phyloP scores from a whole-genome alignment of 2,113 vertebrate species.

The Clinocottus analis region DNA sequence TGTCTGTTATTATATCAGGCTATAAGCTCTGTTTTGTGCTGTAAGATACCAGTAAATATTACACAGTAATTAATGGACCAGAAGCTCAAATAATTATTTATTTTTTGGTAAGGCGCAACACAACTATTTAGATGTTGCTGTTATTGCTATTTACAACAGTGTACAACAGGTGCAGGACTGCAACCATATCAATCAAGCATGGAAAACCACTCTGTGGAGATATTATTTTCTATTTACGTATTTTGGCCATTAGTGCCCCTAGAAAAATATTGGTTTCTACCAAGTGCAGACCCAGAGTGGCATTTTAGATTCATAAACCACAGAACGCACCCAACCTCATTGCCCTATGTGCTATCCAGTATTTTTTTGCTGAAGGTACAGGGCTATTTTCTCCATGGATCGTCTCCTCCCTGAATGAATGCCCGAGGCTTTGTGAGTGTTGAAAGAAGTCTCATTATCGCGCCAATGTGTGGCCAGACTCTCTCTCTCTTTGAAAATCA shows the following conservation, averaged over 20 bases:
- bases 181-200: constrained; percentile 50
- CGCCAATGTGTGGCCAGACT: constrained; percentile 66
- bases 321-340: constrained; percentile 52
- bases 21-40: constrained; percentile 38
- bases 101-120: constrained; percentile 25
- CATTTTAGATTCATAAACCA: constrained; percentile 65
- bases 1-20: constrained; percentile 39
- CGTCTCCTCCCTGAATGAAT: constrained; percentile 75
- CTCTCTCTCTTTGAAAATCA: constrained; percentile 57
- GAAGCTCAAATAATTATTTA: constrained; percentile 39
- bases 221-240: constrained; percentile 40
- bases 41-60: constrained; percentile 50
- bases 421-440: constrained; percentile 74
- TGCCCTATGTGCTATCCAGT: constrained; percentile 65
- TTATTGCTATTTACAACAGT: constrained; percentile 30
- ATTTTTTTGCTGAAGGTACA: constrained; percentile 74
- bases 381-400: constrained; percentile 72
- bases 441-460: constrained; percentile 80
- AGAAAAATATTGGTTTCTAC: constrained; percentile 52
- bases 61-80: constrained; percentile 29
- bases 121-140: constrained; percentile 37
- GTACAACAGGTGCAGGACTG: constrained; percentile 51
- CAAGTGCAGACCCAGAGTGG: constrained; percentile 27
- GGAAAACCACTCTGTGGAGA: constrained; percentile 30
- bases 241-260: constrained; percentile 56